Base-by-base conservation (phyloP, 2,113 vertebrate genomes). In the Balaeniceps rex region DNA sequence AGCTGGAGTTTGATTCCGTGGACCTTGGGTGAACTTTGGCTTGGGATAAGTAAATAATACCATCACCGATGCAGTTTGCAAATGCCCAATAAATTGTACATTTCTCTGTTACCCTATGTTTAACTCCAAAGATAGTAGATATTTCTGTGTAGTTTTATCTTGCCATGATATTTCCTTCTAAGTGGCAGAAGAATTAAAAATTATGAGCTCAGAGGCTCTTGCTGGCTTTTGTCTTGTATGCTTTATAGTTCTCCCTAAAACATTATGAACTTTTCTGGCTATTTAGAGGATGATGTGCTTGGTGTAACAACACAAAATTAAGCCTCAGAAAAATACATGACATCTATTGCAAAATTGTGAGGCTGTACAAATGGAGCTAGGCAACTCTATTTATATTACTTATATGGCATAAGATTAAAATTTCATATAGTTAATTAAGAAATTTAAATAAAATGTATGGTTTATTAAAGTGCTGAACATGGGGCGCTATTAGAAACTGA, bases 301-400 rank as follows among this genome's bases (percentile, higher is more conserved):
- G 19, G 33, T 83, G 36, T 79, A 85, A 23, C 17, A 80, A 49
- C 22, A 70, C 10, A 72, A 34, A 94, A 79, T 38, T 72, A 83
- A 44, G 19, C 46, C 76, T 52, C 21, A 54, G 58, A 51, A 83
- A 52, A 92, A 23, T 58, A 51, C 16, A 28, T 33, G 36, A 26
- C 18, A 52, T 8, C n/a, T 76, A n/a, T 22, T 58, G n/a, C 7
- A 9, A 80, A 92, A 76, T 36, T 74, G 9, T 81, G 15, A 58
- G 11, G 9, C 33, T 78, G 28, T 57, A 63, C 14, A 86, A 83
- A 77, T 28, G 34, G 28, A 86, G n/a, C 25, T 74, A 61, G 38
- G 7, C 10, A 75, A 14, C 29, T 85, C 46, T 0, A 0, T 52
- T 89, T 71, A 19, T 54, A 23, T 0, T 1, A 77, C 15, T 81